Conservation (phyloP, 2,113 vertebrate species). For the Lasiurus cinereus region DNA sequence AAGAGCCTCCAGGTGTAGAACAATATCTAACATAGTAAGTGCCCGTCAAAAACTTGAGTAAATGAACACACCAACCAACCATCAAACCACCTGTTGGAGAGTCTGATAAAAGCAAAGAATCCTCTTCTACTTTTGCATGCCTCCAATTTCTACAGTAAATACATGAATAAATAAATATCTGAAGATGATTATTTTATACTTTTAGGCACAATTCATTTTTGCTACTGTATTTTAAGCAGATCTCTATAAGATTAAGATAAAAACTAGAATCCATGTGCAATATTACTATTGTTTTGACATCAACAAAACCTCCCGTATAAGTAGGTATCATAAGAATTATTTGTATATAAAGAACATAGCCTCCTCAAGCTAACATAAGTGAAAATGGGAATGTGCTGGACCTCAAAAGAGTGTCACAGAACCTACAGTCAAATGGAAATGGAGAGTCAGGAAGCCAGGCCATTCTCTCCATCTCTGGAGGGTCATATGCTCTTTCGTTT, state of each 20-base stretch:
- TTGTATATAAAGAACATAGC: neutral
- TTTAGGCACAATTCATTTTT: neutral
- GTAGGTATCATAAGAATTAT: neutral
- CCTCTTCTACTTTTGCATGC: neutral
- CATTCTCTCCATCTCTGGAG: neutral
- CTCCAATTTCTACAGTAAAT: neutral
- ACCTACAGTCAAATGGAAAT: neutral
- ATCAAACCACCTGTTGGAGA: neutral
- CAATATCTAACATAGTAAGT: neutral
- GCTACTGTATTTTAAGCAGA: neutral
- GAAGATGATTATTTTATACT: neutral
- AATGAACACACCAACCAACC: neutral
- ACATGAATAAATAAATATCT: neutral
- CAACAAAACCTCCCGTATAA: neutral
- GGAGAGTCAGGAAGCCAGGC: neutral
- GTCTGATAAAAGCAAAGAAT: conserved; percentile 1
- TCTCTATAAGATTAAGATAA: neutral
- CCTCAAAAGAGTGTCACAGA: neutral
- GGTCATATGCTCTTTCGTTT: neutral
- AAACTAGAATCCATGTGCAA: neutral
- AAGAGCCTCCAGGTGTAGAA: neutral
- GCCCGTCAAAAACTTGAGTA: neutral
- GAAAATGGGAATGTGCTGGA: neutral
- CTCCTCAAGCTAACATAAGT: neutral
- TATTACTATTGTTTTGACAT: neutral